A percentile compares a stretch with the other conserved stretches of the same genome.
Conservation (phyloP, 2,888 invertebrate species). For the Oasisia sp. region DNA sequence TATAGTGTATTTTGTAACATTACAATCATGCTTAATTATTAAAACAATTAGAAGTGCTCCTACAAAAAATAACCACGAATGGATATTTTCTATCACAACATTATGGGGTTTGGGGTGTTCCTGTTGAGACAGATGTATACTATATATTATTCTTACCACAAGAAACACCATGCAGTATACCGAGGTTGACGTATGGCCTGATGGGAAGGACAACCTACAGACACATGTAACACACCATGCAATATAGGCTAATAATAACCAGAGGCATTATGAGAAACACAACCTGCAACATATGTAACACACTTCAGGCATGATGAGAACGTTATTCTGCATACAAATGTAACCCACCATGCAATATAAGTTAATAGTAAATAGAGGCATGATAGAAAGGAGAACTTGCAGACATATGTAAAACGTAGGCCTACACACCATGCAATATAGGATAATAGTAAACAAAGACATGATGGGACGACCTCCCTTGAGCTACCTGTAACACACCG, state of each 20-base stretch:
- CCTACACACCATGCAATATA: background rate
- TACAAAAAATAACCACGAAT: background rate
- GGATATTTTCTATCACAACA: background rate
- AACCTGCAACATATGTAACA: conserved; percentile 47
- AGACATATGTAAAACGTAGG: too few species aligned
- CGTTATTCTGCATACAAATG: too few species aligned
- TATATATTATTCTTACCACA: conserved; percentile 53
- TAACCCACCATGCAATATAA: too few species aligned
- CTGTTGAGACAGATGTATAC: background rate
- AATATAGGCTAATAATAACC: conserved; percentile 51
- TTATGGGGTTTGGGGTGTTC: background rate
- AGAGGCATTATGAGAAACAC: conserved; percentile 63
- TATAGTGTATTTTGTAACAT: background rate
- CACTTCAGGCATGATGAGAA: too few species aligned
- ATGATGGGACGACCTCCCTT: too few species aligned
- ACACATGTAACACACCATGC: conserved; percentile 44
- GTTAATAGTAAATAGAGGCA: too few species aligned
- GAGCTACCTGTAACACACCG: background rate
- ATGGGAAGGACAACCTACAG: conserved; percentile 62
- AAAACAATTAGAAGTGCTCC: background rate
- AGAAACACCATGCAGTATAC: conserved; percentile 55
- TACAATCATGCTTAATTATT: background rate
- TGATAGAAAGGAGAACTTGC: too few species aligned
- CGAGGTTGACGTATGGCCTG: conserved; percentile 57
- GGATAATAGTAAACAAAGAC: too few species aligned